Base-by-base conservation (phyloP, 2,888 invertebrate genomes). In the Embidobia sp. region DNA sequence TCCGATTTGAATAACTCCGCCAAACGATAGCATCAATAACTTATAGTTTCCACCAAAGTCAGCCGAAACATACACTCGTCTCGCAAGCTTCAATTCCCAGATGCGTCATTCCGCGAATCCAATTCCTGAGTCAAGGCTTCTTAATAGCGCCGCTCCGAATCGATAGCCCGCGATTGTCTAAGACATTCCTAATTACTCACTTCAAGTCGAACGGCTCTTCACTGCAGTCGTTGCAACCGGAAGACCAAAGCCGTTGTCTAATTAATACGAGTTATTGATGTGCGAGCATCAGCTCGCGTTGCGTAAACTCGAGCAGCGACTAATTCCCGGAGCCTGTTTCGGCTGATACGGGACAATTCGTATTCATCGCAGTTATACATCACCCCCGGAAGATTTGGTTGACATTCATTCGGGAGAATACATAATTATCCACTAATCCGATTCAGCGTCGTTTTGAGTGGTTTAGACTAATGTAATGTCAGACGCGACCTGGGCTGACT, bases 211-310 rank as follows among this genome's bases (percentile, higher is more conserved):
- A 15, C 8, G 1, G 7, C 33, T 27, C 48, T 63, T 29, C 27
- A 15, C 40, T n/a, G n/a, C n/a, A n/a, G 18, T 37, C 16, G 51
- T 44, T 33, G 16, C 13, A 44, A 16, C n/a, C 15, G 18, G 26
- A 66, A 64, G 53, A 53, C 51, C 53, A 53, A 46, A 55, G 55
- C 16, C 26, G 44, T 4, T 27, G 18, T 0, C 33, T 66, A 44
- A 53, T 66, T 66, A 66, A 44, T 44, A 46, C 26, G 27, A 35
- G 53, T 37, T 53, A 55, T 46, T 46, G 66, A 55, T 66, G 53
- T 46, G 55, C 13, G 44, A 66, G 29, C 51, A 66, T 66, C 53
- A 31, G 18, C 8, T 55, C 8, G 13, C n/a, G 13, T 15, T 15
- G 31, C 33, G 15, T 44, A 66, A 53, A 44, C 33, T 42, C 22